Conservation (phyloP, 2,888 invertebrate species). For the Pollenia labialis region DNA sequence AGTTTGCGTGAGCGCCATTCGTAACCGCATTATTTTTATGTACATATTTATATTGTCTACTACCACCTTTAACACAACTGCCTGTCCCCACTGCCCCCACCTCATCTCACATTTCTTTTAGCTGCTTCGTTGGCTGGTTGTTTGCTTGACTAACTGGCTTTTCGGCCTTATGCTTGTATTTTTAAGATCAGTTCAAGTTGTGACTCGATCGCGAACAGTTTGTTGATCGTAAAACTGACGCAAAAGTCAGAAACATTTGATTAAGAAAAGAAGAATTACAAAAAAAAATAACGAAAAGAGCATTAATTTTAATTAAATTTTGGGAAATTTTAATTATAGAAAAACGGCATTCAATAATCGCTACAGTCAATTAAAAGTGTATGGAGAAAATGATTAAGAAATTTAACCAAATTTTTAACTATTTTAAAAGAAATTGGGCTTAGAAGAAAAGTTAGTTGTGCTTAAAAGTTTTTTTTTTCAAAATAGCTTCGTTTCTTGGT, state of each 20-base stretch:
- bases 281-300: constrained; percentile 13
- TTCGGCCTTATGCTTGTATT: constrained; percentile 59
- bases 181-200: constrained; percentile 68
- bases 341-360: constrained; percentile 32
- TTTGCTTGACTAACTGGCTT: constrained; percentile 13
- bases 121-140: constrained; percentile 36
- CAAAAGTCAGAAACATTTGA: constrained; percentile 7
- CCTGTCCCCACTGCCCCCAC: constrained; percentile 8
- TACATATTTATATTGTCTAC: constrained; percentile 14
- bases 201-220: constrained; percentile 67
- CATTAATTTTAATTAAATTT: too few species aligned
- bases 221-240: constrained; percentile 54
- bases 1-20: constrained; percentile 49
- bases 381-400: constrained; percentile 48
- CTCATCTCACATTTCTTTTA: constrained; percentile 32
- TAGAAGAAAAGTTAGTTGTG: constrained; percentile 53
- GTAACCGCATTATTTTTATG: constrained; percentile 18
- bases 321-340: too few species aligned
- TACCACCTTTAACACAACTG: constrained; percentile 1
- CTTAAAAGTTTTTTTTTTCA: not conserved
- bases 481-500: not conserved
- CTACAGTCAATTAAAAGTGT: not conserved
- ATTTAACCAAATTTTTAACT: constrained; percentile 46
- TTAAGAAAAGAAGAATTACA: constrained; percentile 6
- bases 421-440: constrained; percentile 44